These are phyloP conservation scores for Zaprionus davidi DNA, from an alignment of 1,140 invertebrate genomes.

Conservation along the genomic window DNA sequence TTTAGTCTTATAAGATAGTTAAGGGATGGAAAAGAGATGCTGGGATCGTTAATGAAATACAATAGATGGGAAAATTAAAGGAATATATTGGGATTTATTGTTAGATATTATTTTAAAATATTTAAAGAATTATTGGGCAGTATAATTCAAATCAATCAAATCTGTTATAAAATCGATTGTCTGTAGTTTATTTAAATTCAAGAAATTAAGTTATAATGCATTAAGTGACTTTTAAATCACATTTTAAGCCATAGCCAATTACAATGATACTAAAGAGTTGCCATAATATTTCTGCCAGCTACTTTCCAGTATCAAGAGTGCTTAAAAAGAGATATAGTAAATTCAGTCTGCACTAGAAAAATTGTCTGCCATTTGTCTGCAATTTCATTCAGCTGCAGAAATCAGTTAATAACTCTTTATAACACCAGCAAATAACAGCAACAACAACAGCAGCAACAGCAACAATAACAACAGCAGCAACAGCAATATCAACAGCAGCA, in stretches of 20 bases:
- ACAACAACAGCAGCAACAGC: conserved; percentile 47
- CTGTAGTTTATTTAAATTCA: no score
- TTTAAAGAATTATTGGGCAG: no score
- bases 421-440: conserved; percentile 54
- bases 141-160: no score
- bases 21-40: not conserved
- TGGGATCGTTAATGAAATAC: not conserved
- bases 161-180: no score
- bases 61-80: no score
- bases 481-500: conserved; percentile 2
- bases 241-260: no score
- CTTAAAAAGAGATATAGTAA: not conserved
- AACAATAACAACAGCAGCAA: conserved; percentile 46
- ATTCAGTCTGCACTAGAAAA: conserved; percentile 17
- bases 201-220: no score
- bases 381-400: conserved; percentile 63
- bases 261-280: not conserved
- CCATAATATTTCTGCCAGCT: not conserved
- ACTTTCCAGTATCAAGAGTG: not conserved
- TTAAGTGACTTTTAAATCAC: no score
- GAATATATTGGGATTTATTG: no score
- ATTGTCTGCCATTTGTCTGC: conserved; percentile 64
- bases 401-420: conserved; percentile 77
- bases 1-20: not conserved
- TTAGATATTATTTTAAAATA: no score